A percentile compares a stretch with the other conserved stretches of the same genome.
phyloP scores from a whole-genome alignment of 2,888 invertebrate genomes.

The Tipula lateralis region DNA sequence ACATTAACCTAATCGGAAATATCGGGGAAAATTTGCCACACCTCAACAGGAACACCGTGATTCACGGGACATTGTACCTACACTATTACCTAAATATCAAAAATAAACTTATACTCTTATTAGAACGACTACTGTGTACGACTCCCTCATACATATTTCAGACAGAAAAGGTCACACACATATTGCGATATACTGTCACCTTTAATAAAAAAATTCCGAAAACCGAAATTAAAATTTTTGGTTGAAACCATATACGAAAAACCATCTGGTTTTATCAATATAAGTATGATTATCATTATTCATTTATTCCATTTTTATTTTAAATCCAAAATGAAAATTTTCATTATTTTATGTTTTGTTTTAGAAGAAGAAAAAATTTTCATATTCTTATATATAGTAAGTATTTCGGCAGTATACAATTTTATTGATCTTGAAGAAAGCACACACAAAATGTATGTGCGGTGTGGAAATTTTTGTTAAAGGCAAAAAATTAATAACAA shows the following conservation, averaged over 20 bases:
- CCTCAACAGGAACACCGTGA: neutral
- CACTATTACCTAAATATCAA: neutral
- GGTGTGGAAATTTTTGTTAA: neutral
- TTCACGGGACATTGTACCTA: neutral
- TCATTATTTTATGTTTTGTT: neutral
- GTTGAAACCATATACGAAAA: neutral
- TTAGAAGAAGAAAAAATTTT: neutral
- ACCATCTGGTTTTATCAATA: neutral
- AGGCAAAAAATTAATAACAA: neutral
- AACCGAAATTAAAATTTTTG: neutral
- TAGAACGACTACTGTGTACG: neutral
- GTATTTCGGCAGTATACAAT: neutral
- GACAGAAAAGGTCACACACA: neutral
- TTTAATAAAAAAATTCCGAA: neutral
- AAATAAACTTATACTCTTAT: neutral
- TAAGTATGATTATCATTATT: neutral
- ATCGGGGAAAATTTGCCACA: neutral
- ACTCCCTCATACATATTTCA: neutral
- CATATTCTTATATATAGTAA: neutral
- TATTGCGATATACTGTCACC: neutral
- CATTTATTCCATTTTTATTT: neutral
- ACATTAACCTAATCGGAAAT: neutral
- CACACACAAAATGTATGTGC: neutral
- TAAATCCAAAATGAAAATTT: neutral
- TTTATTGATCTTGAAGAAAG: slow-evolving; percentile 11